Conservation (phyloP, 2,797 vertebrate genomes). For the Xenopus petersii region DNA sequence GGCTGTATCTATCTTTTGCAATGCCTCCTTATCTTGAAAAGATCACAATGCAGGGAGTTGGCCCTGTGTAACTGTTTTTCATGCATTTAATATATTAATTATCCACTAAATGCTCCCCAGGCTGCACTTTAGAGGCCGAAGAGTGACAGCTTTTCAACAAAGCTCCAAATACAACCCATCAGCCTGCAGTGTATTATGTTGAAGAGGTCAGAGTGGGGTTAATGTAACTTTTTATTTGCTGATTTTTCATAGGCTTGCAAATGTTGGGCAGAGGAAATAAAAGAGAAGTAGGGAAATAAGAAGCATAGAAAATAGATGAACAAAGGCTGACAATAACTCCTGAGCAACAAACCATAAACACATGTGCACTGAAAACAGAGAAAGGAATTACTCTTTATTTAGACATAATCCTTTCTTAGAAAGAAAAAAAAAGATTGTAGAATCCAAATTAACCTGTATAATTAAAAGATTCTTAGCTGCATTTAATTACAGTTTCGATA, state of each 20-base stretch:
- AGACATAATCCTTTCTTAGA: background rate
- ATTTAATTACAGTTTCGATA: too few species aligned
- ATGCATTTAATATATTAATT: conserved; percentile 99
- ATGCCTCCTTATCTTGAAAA: conserved; percentile 51
- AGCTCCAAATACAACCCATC: conserved; percentile 88
- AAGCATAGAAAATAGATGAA: conserved; percentile 68
- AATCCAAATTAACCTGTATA: background rate
- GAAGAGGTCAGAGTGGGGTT: conserved; percentile 96
- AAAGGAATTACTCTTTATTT: too few species aligned
- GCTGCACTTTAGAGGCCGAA: conserved; percentile 90
- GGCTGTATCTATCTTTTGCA: conserved; percentile 86
- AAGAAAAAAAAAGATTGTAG: background rate
- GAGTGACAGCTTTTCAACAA: conserved; percentile 94
- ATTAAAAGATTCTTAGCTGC: too few species aligned
- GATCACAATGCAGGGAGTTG: conserved; percentile 60
- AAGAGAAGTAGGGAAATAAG: conserved; percentile 55
- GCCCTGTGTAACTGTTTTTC: conserved; percentile 99
- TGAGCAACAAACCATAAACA: conserved; percentile 30
- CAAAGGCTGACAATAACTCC: conserved; percentile 27
- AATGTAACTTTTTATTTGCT: conserved; percentile 99
- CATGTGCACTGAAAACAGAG: conserved; percentile 12
- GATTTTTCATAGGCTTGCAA: conserved; percentile 95
- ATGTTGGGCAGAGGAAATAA: conserved; percentile 63
- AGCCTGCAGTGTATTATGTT: conserved; percentile 96
- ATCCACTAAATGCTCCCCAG: conserved; percentile 98